Evolutionary conservation across 2,113 vertebrate genomes (phyloP).

Genomic region (Saccopteryx leptura): DNA sequence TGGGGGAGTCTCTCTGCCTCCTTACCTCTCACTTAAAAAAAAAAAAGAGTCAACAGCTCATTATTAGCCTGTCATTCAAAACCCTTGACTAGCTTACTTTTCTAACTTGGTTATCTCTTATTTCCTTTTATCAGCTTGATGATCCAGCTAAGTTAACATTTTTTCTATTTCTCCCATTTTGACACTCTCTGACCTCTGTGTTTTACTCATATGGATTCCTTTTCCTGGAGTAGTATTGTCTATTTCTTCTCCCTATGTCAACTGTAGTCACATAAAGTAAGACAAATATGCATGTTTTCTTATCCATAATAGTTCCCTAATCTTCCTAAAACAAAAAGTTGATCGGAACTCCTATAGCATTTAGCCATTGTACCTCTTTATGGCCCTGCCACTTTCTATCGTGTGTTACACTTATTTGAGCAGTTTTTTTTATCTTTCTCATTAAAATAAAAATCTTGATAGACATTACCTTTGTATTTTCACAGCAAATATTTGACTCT

Average conservation of each 20-base stretch:
- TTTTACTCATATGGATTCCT: neutral
- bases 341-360: neutral
- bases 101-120: neutral
- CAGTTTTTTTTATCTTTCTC: neutral
- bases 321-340: neutral
- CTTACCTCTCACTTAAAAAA: no score
- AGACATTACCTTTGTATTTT: neutral
- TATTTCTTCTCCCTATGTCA: neutral
- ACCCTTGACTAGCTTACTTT: neutral
- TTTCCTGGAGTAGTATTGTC: neutral
- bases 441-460: neutral
- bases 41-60: neutral
- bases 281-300: neutral
- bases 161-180: neutral
- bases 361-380: neutral
- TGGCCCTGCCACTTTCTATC: neutral
- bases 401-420: neutral
- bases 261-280: neutral
- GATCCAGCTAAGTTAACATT: neutral
- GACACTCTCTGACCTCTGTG: neutral
- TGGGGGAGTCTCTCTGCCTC: no score
- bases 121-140: slow-evolving; percentile 12
- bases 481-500: neutral
- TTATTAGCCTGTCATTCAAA: neutral
- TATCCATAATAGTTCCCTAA: neutral